Evolutionary conservation across 2,888 invertebrate genomes (phyloP).

Genomic region (Tromatobia lineatoria): DNA sequence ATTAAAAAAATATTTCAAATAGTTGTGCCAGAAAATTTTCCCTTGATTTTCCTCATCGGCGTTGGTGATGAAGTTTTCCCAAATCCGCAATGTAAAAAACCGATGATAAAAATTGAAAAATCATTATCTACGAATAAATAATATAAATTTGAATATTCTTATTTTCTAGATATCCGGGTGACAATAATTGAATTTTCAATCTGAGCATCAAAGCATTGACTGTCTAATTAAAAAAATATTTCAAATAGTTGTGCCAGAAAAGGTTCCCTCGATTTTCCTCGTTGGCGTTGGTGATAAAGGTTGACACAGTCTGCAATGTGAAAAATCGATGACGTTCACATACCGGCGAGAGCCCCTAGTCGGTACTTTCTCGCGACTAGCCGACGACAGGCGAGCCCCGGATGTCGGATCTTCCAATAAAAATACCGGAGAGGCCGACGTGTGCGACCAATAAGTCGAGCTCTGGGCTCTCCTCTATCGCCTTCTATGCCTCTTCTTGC

Average conservation of each 20-base stretch:
- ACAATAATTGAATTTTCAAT: background rate
- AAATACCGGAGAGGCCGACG: conserved; percentile 70
- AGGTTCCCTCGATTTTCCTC: conserved; percentile 10
- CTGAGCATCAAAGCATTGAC: background rate
- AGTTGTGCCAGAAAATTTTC: background rate
- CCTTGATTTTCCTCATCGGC: conserved; percentile 12
- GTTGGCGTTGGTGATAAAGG: background rate
- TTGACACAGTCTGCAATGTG: conserved; percentile 55
- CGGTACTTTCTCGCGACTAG: conserved; percentile 39
- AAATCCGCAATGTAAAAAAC: conserved; percentile 61
- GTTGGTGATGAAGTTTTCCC: conserved; percentile 35
- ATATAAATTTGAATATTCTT: background rate
- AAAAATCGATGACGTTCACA: conserved; percentile 69
- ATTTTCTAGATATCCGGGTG: background rate
- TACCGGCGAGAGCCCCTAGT: conserved; percentile 51
- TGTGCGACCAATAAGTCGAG: conserved; percentile 69
- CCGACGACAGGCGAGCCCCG: conserved; percentile 49
- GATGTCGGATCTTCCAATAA: conserved; percentile 70
- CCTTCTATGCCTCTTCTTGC: conserved; percentile 24
- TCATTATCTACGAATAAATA: too few relatives aligned
- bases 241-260: conserved; percentile 1
- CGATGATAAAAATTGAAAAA: too few relatives aligned
- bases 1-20: conserved; percentile 16
- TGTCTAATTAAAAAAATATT: background rate
- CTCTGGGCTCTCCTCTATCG: conserved; percentile 21